Conservation (phyloP, 2,797 vertebrate genomes). For the Remorina albescens region DNA sequence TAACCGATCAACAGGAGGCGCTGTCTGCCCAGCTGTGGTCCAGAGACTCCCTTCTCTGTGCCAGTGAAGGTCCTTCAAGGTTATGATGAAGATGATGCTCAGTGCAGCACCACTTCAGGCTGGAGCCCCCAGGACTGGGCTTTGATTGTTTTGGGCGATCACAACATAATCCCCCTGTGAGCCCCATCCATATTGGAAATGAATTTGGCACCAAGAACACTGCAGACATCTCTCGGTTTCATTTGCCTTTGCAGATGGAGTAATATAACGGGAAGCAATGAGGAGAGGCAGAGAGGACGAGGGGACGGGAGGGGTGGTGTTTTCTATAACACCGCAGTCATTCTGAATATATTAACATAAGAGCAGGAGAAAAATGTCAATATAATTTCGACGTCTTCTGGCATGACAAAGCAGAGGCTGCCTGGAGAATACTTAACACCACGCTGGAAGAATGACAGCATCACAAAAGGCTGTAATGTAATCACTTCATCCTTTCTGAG, state of each 20-base stretch:
- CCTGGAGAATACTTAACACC: constrained; percentile 34
- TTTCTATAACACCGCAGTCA: constrained; percentile 44
- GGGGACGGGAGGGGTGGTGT: constrained; percentile 18
- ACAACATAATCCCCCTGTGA: constrained; percentile 66
- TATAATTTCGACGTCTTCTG: constrained; percentile 52
- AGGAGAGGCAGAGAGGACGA: constrained; percentile 15
- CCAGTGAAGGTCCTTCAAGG: constrained; percentile 84
- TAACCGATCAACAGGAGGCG: constrained; percentile 65
- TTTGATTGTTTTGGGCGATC: constrained; percentile 72
- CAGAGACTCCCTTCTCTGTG: constrained; percentile 30
- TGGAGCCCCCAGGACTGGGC: constrained; percentile 36
- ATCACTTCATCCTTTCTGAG: constrained; percentile 58
- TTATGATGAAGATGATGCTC: constrained; percentile 73
- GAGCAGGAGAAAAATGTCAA: constrained; percentile 52
- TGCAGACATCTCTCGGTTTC: constrained; percentile 50
- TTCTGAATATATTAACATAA: constrained; percentile 59
- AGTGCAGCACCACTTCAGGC: constrained; percentile 59
- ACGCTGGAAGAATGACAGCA: constrained; percentile 56
- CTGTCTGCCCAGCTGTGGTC: constrained; percentile 40
- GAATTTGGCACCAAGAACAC: constrained; percentile 58
- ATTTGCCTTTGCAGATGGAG: constrained; percentile 67
- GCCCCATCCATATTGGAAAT: constrained; percentile 54
- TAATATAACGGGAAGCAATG: constrained; percentile 50
- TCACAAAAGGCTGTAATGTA: constrained; percentile 72
- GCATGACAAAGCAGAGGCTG: constrained; percentile 60